Evolutionary conservation across 2,888 invertebrate species (phyloP).

Genomic region (Heliconius ismenius): DNA sequence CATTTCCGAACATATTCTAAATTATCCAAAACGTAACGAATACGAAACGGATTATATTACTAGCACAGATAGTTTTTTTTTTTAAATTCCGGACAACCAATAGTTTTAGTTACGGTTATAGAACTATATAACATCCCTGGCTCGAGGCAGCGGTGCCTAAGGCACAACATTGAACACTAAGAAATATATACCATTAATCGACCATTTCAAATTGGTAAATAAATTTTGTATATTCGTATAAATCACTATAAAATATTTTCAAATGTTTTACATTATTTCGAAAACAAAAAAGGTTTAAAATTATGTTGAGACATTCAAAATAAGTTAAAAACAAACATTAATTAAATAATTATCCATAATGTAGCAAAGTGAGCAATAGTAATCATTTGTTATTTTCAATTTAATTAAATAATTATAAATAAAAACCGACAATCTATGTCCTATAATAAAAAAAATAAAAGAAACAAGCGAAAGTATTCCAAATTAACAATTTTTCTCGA

Average conservation of each 20-base stretch:
- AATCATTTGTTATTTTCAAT: not conserved
- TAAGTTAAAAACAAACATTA: not conserved
- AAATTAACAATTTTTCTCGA: not conserved
- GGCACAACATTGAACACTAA: not conserved
- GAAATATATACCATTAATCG: not conserved
- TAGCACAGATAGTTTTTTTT: not conserved
- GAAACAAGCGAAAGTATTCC: not conserved
- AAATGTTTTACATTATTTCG: not conserved
- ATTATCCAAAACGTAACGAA: no score
- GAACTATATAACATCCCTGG: not conserved
- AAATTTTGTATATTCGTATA: not conserved
- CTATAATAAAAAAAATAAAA: not conserved
- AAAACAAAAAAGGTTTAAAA: not conserved
- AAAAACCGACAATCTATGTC: constrained; percentile 5
- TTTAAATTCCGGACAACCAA: not conserved
- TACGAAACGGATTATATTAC: no score
- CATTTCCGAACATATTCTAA: not conserved
- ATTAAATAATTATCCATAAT: not conserved
- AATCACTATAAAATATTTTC: not conserved
- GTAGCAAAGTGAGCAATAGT: not conserved
- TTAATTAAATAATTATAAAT: not conserved
- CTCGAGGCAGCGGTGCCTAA: not conserved
- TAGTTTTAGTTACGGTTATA: no score
- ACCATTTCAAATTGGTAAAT: not conserved
- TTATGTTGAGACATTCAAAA: not conserved